These are phyloP conservation scores for Echinometra lucunter DNA, from an alignment of 53 echinoderm and acorn worm genomes.

Conservation along the genomic window DNA sequence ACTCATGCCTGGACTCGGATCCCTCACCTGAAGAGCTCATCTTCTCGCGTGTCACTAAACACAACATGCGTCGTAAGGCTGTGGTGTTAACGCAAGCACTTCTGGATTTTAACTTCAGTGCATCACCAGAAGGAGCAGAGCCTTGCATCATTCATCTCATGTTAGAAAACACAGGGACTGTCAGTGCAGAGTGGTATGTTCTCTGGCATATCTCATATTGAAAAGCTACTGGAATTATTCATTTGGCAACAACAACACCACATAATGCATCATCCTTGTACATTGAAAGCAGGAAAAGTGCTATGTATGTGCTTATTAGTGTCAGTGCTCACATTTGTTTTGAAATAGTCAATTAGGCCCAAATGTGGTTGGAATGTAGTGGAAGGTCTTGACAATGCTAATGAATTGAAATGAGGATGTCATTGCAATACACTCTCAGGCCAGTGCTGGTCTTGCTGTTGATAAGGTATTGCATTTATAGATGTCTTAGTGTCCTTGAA, in stretches of 20 bases:
- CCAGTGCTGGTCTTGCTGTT: background rate
- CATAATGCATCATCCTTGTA: background rate
- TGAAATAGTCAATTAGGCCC: no score
- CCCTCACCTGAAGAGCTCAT: slow-evolving; percentile 90
- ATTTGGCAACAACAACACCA: background rate
- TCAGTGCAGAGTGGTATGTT: slow-evolving; percentile 87
- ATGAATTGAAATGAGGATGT: no score
- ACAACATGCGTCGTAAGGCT: slow-evolving; percentile 86
- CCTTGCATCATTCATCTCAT: slow-evolving; percentile 92
- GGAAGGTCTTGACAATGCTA: no score
- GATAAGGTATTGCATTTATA: background rate
- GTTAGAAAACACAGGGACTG: slow-evolving; percentile 97
- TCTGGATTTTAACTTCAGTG: slow-evolving; percentile 97
- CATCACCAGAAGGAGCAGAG: slow-evolving; percentile 82
- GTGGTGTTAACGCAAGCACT: slow-evolving; percentile 83
- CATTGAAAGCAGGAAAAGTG: background rate
- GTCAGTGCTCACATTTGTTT: no score
- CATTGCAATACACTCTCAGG: background rate
- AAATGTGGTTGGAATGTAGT: no score
- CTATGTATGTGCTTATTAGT: background rate
- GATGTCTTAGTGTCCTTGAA: no score
- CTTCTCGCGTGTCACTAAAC: slow-evolving; percentile 82
- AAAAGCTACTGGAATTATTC: background rate
- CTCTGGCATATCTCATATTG: background rate
- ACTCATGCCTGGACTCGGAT: slow-evolving; percentile 86